Base-by-base conservation (phyloP, 2,113 vertebrate genomes). In the Cyrtonyx montezumae region DNA sequence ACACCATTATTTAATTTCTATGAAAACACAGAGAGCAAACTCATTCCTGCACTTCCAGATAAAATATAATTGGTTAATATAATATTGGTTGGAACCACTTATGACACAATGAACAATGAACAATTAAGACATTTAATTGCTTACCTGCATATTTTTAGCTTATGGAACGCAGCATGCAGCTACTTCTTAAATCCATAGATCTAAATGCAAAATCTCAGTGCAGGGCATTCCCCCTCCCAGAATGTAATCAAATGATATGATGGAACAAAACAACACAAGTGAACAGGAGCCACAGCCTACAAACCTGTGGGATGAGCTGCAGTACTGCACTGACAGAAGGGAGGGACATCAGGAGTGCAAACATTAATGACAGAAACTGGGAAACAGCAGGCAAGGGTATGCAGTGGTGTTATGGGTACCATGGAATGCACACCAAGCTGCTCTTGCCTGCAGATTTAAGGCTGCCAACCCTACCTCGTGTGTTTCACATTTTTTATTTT, bases 381-480 rank as follows among this genome's bases (percentile, higher is more conserved):
- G 20, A 17, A 8, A 25, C 16, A 46, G 51, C 51, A 22, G 42
- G n/a, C 45, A 48, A 40, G 8, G 7, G 5, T 2, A 5, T 2
- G 6, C 1, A 1, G 5, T 1, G 20, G 21, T 14, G 55, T 15
- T 34, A 20, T 0, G 5, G 5, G 20, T 3, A 11, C 16, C 25
- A 11, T 0, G 13, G 48, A 17, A 23, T 0, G 1, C 62, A 20
- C 21, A 4, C 1, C 4, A 11, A 32, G 12, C 19, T 55, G 12
- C 55, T 75, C 53, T 30, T 14, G 23, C 3, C 42, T 21, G 23
- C 2, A 36, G 71, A 22, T 26, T 26, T 7, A 10, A 40, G 30
- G n/a, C 3, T 16, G 28, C 28, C 40, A 55, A 14, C 8, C 34
- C 18, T 28, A 0, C 9, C 18, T 5, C 49, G 21, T 28, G 5